These are phyloP conservation scores for Tridacna gigas DNA, from an alignment of 2,888 invertebrate species.

Conservation along the genomic window DNA sequence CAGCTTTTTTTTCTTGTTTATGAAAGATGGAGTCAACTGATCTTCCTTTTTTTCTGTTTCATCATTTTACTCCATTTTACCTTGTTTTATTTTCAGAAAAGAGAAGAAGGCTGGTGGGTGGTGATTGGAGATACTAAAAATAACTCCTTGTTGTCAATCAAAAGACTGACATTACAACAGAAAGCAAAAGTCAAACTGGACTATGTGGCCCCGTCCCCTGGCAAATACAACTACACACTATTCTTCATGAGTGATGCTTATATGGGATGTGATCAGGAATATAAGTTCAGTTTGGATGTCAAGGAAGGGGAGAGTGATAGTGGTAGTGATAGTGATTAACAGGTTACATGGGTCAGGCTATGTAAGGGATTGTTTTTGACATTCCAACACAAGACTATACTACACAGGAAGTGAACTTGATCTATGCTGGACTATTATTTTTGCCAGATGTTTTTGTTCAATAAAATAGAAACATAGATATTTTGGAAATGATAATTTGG, in stretches of 20 bases:
- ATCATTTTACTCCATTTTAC: too few species aligned
- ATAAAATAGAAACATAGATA: too few species aligned
- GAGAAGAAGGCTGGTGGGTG: slow-evolving; percentile 93
- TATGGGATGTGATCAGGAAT: slow-evolving; percentile 99
- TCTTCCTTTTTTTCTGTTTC: too few species aligned
- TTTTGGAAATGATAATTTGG: too few species aligned
- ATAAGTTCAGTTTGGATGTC: slow-evolving; percentile 90
- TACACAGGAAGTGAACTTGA: too few species aligned
- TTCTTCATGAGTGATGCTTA: slow-evolving; percentile 99
- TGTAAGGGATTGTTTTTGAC: too few species aligned
- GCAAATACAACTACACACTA: slow-evolving; percentile 95
- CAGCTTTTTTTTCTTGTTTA: too few species aligned
- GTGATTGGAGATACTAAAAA: slow-evolving; percentile 98
- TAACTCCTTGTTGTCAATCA: slow-evolving; percentile 98
- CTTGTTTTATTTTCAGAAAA: slow-evolving; percentile 83
- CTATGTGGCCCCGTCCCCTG: slow-evolving; percentile 95
- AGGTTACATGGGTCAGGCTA: too few species aligned
- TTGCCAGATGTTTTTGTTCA: too few species aligned
- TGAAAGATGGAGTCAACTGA: too few species aligned
- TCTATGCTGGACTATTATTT: too few species aligned
- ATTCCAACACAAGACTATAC: too few species aligned
- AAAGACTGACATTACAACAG: slow-evolving; percentile 96
- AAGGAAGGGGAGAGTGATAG: slow-evolving; percentile 77
- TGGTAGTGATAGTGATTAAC: slow-evolving; percentile 76
- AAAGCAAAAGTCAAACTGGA: slow-evolving; percentile 94